A percentile compares a stretch with the other conserved stretches of the same genome.
phyloP scores from a whole-genome alignment of 2,888 invertebrate genomes.

The Drosophila rellima region DNA sequence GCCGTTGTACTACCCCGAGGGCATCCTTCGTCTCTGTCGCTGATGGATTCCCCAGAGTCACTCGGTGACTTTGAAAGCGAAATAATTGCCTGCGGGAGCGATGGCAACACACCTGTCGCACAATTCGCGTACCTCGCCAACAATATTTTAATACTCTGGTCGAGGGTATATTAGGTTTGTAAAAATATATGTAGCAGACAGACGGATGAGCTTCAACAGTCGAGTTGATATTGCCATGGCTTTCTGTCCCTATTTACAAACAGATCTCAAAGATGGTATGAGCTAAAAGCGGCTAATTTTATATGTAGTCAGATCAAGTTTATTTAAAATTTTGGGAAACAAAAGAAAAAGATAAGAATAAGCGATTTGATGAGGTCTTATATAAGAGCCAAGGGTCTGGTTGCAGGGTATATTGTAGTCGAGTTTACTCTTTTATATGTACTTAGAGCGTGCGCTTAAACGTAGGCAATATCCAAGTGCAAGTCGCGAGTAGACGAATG shows the following conservation, averaged over 20 bases:
- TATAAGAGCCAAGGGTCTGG: neutral
- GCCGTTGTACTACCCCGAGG: constrained; percentile 24
- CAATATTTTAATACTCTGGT: constrained; percentile 1
- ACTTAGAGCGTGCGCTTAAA: constrained; percentile 46
- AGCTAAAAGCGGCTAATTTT: too few relatives aligned
- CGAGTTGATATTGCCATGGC: neutral
- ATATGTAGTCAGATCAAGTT: too few relatives aligned
- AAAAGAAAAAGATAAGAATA: too few relatives aligned
- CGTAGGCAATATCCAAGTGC: constrained; percentile 42
- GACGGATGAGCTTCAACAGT: neutral
- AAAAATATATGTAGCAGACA: neutral
- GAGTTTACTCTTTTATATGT: constrained; percentile 13
- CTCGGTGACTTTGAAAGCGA: constrained; percentile 59
- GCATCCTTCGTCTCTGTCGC: constrained; percentile 20
- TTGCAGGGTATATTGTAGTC: neutral
- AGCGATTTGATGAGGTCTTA: too few relatives aligned
- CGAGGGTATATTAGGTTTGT: neutral
- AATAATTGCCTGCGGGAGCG: constrained; percentile 69
- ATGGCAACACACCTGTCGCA: constrained; percentile 60
- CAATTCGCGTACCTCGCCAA: constrained; percentile 32
- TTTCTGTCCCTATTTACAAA: neutral
- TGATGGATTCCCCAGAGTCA: constrained; percentile 63
- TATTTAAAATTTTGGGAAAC: too few relatives aligned
- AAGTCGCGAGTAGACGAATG: constrained; percentile 35
- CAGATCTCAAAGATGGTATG: too few relatives aligned